phyloP scores from a whole-genome alignment of 53 echinoderm and acorn worm genomes.

The Stichopus horrens region DNA sequence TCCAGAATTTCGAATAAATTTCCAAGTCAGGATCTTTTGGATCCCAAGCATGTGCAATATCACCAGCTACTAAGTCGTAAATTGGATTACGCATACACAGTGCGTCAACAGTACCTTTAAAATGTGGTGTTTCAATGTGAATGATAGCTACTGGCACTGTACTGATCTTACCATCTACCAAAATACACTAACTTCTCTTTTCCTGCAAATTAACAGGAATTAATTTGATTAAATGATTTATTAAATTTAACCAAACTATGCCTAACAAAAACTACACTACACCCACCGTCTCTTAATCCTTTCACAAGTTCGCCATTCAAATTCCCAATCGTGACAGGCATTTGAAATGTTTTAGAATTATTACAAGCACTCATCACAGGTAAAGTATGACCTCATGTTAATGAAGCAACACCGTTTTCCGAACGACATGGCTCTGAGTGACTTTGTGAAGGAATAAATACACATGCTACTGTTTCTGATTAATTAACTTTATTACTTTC shows the following conservation, averaged over 20 bases:
- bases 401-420: not conserved
- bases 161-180: slow-evolving; percentile 46
- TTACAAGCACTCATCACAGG: slow-evolving; percentile 7
- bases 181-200: slow-evolving; percentile 7
- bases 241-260: slow-evolving; percentile 7
- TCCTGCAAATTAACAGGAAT: not conserved
- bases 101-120: slow-evolving; percentile 48
- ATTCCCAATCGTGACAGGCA: not conserved
- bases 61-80: slow-evolving; percentile 20
- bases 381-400: slow-evolving; percentile 13
- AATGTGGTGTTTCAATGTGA: slow-evolving; percentile 47
- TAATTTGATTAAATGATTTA: too few species aligned
- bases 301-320: not conserved
- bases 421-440: not conserved
- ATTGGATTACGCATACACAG: slow-evolving; percentile 52
- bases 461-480: slow-evolving; percentile 13
- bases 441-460: not conserved
- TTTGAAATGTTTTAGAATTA: not conserved
- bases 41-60: not conserved
- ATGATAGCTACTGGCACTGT: slow-evolving; percentile 38
- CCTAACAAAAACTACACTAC: slow-evolving; percentile 35
- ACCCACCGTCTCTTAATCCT: slow-evolving; percentile 25
- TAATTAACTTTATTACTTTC: too few species aligned
- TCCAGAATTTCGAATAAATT: not conserved
- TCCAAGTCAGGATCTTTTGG: not conserved